A percentile compares a stretch with the other conserved stretches of the same genome.
Evolutionary conservation across 2,113 vertebrate genomes (phyloP).

Genomic region (Chroicocephalus ridibundus): DNA sequence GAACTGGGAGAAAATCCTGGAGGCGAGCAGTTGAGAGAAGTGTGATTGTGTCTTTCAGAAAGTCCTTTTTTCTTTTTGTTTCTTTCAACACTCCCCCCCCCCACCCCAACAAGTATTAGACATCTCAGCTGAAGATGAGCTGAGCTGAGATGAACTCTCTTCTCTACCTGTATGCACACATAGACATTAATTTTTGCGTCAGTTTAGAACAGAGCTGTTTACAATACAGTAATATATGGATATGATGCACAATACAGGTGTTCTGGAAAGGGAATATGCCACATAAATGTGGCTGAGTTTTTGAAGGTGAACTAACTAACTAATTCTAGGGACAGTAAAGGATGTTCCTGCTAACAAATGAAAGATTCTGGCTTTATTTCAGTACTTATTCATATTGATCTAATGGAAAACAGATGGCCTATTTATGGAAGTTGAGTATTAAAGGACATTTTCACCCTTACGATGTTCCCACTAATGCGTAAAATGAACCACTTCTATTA

Average conservation of each 20-base stretch:
- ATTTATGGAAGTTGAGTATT: constrained; percentile 63
- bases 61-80: not conserved
- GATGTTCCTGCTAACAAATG: not conserved
- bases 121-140: not conserved
- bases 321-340: not conserved
- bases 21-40: not conserved
- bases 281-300: not conserved
- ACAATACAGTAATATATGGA: not conserved
- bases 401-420: constrained; percentile 79
- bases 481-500: constrained; percentile 70
- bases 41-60: accelerated
- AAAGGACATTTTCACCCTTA: constrained; percentile 75
- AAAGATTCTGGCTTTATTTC: constrained; percentile 19
- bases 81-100: too few relatives aligned
- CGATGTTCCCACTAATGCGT: constrained; percentile 64
- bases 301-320: not conserved
- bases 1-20: not conserved
- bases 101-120: not conserved
- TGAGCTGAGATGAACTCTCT: not conserved
- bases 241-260: not conserved
- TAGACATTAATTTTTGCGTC: not conserved
- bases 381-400: constrained; percentile 37
- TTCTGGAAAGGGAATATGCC: not conserved
- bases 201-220: not conserved
- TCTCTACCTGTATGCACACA: not conserved